These are phyloP conservation scores for Parasteatoda lunata DNA, from an alignment of 2,888 invertebrate genomes.

Conservation along the genomic window DNA sequence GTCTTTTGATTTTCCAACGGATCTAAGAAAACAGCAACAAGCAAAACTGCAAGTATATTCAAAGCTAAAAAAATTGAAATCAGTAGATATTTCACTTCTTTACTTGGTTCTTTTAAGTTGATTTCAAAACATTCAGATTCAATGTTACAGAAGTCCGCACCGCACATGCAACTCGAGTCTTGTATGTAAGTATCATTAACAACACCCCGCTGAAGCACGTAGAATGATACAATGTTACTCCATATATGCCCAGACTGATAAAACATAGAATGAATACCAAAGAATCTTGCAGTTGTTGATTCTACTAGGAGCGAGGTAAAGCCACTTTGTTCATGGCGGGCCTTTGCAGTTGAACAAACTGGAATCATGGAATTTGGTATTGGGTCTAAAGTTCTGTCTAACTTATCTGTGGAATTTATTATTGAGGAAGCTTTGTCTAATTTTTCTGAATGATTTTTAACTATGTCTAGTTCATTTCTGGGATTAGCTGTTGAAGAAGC, in stretches of 20 bases:
- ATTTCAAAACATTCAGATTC: slow-evolving; percentile 68
- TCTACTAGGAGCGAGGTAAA: slow-evolving; percentile 75
- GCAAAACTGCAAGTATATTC: slow-evolving; percentile 87
- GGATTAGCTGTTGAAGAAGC: no score
- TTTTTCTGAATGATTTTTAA: no score
- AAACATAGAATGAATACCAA: slow-evolving; percentile 98
- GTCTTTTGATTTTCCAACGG: slow-evolving; percentile 79
- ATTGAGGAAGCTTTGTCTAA: no score
- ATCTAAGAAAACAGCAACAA: slow-evolving; percentile 91
- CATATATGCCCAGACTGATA: slow-evolving; percentile 97
- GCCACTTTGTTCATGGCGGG: no score
- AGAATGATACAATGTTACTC: slow-evolving; percentile 94
- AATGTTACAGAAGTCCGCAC: slow-evolving; percentile 39
- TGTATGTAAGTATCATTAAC: neutral
- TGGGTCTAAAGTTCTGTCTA: no score
- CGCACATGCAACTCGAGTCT: slow-evolving; percentile 19
- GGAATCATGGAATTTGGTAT: no score
- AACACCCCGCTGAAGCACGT: slow-evolving; percentile 70
- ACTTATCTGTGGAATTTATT: no score
- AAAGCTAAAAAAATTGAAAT: slow-evolving; percentile 91
- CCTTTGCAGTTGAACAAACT: no score
- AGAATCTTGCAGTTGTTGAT: slow-evolving; percentile 95
- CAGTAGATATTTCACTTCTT: slow-evolving; percentile 90
- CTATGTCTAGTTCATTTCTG: no score
- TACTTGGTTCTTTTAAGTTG: slow-evolving; percentile 87